These are phyloP conservation scores for Parochlus steinenii DNA, from an alignment of 2,888 invertebrate genomes.

Conservation along the genomic window DNA sequence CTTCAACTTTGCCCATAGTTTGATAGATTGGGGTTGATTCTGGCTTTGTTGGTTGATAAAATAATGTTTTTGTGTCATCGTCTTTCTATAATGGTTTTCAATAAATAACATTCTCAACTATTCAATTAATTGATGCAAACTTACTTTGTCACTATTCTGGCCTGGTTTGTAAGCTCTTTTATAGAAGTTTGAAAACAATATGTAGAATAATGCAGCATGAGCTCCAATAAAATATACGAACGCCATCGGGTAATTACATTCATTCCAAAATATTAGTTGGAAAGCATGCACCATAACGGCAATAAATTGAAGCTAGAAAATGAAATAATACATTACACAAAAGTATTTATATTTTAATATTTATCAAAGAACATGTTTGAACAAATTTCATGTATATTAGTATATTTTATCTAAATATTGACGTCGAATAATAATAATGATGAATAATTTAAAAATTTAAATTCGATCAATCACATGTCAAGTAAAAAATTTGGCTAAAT, in stretches of 20 bases:
- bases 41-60: conserved; percentile 19
- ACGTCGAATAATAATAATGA: too few relatives aligned
- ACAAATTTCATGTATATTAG: too few relatives aligned
- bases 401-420: too few relatives aligned
- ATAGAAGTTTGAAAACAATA: conserved; percentile 86
- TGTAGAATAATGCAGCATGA: conserved; percentile 84
- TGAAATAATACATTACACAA: too few relatives aligned
- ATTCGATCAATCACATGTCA: too few relatives aligned
- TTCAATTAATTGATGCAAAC: not conserved
- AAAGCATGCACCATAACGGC: conserved; percentile 77
- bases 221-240: conserved; percentile 85
- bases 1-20: conserved; percentile 20
- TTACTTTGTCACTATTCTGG: too few relatives aligned
- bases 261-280: conserved; percentile 64
- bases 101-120: not conserved
- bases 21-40: conserved; percentile 21
- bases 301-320: conserved; percentile 63
- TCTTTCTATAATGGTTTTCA: conserved; percentile 3
- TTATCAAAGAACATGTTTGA: too few relatives aligned
- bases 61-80: conserved; percentile 2
- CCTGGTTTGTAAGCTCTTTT: conserved; percentile 52
- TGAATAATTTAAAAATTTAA: too few relatives aligned
- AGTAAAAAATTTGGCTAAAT: too few relatives aligned
- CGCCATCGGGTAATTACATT: conserved; percentile 77
- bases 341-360: too few relatives aligned